Conservation (phyloP, 2,113 vertebrate genomes). For the Nestor notabilis region DNA sequence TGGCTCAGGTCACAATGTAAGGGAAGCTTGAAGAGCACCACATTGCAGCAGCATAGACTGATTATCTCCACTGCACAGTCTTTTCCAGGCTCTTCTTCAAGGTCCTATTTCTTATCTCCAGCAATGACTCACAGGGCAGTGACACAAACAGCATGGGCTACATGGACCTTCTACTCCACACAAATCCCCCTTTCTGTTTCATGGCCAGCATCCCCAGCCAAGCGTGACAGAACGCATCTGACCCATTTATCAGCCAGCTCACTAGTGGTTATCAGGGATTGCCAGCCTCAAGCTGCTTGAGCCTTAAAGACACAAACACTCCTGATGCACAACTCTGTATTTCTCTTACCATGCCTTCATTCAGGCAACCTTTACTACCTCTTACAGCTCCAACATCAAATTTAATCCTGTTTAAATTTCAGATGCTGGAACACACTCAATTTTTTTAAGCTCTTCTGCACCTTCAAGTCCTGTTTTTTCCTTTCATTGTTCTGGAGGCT, state of each 20-base stretch:
- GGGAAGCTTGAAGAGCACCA: neutral
- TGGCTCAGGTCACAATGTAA: neutral
- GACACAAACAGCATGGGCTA: constrained; percentile 31
- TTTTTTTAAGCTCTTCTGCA: neutral
- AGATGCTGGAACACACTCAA: neutral
- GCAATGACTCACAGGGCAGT: constrained; percentile 28
- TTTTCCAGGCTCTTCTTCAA: constrained; percentile 7
- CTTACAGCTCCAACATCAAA: neutral
- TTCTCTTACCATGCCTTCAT: neutral
- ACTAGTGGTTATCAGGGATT: neutral
- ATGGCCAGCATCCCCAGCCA: neutral
- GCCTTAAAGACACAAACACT: neutral
- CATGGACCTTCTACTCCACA: neutral
- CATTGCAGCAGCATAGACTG: neutral
- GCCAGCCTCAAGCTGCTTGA: neutral
- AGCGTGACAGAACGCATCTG: neutral
- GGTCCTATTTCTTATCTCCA: neutral
- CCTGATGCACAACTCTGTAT: neutral
- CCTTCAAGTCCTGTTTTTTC: neutral
- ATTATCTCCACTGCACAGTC: neutral
- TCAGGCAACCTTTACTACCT: neutral
- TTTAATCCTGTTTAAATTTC: neutral
- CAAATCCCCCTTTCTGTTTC: constrained; percentile 11
- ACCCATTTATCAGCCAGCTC: constrained; percentile 27
- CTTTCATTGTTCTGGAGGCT: neutral